Base-by-base conservation (phyloP, 2,113 vertebrate species). In the Vulpes vulpes region DNA sequence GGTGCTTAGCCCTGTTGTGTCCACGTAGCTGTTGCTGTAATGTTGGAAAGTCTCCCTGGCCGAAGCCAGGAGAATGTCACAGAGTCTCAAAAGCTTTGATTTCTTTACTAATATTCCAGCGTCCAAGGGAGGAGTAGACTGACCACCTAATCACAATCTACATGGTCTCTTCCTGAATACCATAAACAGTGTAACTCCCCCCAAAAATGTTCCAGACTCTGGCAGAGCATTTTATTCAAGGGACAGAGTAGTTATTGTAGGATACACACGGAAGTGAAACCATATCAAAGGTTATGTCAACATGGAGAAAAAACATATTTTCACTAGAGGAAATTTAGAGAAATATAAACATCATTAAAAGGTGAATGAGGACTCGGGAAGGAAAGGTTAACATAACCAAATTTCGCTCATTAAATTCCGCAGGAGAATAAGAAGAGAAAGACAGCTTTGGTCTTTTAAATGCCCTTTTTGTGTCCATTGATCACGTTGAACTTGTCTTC, bases 271-370 rank as follows among this genome's bases (percentile, higher is more conserved):
- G 76, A 95, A 92, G 15, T 69, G 64, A 94, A 84, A 43, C 27
- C 1, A 3, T 84, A 59, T 86, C 85, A 97, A 97, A 97, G 94
- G 82, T 97, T 96, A 97, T 95, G 57, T 92, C 91, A 96, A 95
- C 62, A n/a, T 91, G 59, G 73, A 94, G 22, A 16, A 65, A 95
- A 96, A 97, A 74, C 51, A 94, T 59, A 53, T 15, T 67, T 95
- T 87, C 76, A 95, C 57, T 27, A n/a, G 71, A 92, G 67, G 53
- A 49, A 94, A 88, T 79, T 76, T 80, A 73, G 79, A 92, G 83
- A 69, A 90, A 95, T 95, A 93, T 81, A 97, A 97, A 94, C 79
- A 96, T 95, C 80, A 83, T 97, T 97, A 96, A 93, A 96, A 94
- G 79, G 95, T 92, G 89, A 95, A 95, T 51, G 62, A 93, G 94